Percentiles rank a stretch among this genome's conserved stretches.
These are phyloP conservation scores for Sterrhoptilus dennistouni DNA, from an alignment of 2,113 vertebrate species.

Conservation along the genomic window DNA sequence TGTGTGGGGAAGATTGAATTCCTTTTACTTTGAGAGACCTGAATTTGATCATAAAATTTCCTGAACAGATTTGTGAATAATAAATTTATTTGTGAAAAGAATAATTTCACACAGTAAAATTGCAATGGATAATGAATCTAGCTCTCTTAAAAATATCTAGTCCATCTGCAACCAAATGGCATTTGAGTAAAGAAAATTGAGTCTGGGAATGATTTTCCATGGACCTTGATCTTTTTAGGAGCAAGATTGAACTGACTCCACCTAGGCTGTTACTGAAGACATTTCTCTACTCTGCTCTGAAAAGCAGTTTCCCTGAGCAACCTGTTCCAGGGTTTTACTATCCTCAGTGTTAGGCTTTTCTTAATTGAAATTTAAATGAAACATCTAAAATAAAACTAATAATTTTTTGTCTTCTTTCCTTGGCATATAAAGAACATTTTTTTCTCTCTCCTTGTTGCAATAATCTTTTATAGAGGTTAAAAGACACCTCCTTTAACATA, in stretches of 20 bases:
- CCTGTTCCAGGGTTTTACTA: background rate
- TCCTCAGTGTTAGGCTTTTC: background rate
- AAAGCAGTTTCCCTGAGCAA: background rate
- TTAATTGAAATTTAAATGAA: background rate
- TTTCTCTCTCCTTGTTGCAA: background rate
- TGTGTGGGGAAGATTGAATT: background rate
- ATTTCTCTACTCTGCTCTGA: background rate
- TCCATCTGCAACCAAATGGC: background rate
- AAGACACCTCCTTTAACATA: background rate
- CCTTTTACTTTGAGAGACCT: background rate
- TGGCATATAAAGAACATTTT: background rate
- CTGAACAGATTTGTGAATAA: background rate
- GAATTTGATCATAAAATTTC: background rate
- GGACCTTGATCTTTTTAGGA: background rate
- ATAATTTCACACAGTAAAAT: background rate
- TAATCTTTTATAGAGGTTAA: background rate
- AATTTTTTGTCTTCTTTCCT: background rate
- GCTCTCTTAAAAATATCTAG: background rate
- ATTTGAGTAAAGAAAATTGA: background rate
- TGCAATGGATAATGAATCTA: background rate
- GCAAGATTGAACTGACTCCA: background rate
- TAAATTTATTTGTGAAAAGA: background rate
- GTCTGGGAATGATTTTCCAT: background rate
- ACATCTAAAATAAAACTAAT: background rate
- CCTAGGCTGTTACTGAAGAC: background rate